Evolutionary conservation across 2,113 vertebrate species (phyloP).

Genomic region (Turnix velox): DNA sequence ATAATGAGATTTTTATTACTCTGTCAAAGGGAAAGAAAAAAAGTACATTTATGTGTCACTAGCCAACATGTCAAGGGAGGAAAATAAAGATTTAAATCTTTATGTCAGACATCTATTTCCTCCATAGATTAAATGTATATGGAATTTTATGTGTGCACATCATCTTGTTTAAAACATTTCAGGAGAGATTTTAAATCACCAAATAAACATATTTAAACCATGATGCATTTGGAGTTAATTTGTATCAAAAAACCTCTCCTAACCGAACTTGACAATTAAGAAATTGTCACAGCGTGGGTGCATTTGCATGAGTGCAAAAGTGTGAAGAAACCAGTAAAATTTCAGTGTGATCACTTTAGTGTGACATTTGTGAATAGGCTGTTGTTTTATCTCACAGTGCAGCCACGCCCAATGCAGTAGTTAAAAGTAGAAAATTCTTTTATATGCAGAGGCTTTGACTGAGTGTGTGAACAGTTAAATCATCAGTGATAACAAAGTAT

Average conservation of each 20-base stretch:
- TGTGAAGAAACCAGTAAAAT: slow-evolving; percentile 64
- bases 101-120: slow-evolving; percentile 44
- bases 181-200: slow-evolving; percentile 45
- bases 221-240: slow-evolving; percentile 30
- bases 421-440: background rate
- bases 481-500: background rate
- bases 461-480: background rate
- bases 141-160: background rate
- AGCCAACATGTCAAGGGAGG: slow-evolving; percentile 47
- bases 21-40: slow-evolving; percentile 69
- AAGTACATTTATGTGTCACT: slow-evolving; percentile 71
- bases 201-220: slow-evolving; percentile 49
- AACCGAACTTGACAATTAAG: background rate
- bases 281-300: background rate
- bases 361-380: slow-evolving; percentile 25
- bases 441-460: background rate
- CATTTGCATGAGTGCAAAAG: slow-evolving; percentile 51
- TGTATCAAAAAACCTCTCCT: slow-evolving; percentile 45
- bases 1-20: slow-evolving; percentile 85
- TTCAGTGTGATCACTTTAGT: background rate
- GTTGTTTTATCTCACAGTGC: background rate
- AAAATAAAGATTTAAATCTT: slow-evolving; percentile 62
- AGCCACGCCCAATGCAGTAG: background rate
- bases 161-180: slow-evolving; percentile 15
- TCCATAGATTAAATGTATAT: background rate